A percentile compares a stretch with the other conserved stretches of the same genome.
phyloP scores from a whole-genome alignment of 2,797 vertebrate species.

The Xerus rutilus region DNA sequence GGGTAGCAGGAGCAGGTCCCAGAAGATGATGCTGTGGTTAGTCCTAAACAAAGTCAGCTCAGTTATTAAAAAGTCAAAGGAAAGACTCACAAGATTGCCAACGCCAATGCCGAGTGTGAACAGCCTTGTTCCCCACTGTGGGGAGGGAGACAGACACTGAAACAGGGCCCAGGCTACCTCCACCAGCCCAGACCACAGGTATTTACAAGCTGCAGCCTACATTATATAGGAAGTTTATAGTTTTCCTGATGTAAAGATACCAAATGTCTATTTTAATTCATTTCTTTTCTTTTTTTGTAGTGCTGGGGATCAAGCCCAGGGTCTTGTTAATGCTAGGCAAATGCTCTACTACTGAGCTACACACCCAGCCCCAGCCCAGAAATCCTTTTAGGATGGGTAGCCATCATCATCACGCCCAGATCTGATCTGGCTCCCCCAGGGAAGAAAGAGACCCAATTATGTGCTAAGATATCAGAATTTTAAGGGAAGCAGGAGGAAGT shows the following conservation, averaged over 20 bases:
- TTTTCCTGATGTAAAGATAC: neutral
- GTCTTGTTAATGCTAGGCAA: neutral
- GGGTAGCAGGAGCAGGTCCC: rapidly evolving
- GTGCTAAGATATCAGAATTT: neutral
- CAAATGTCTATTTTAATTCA: neutral
- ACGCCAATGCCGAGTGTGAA: neutral
- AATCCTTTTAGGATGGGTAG: neutral
- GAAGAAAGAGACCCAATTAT: neutral
- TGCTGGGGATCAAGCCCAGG: neutral
- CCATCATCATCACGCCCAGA: neutral
- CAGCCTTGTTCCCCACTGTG: neutral
- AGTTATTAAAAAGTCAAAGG: neutral
- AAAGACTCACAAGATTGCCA: neutral
- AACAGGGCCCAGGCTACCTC: neutral
- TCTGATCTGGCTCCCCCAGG: neutral
- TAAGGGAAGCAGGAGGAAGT: neutral
- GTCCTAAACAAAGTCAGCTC: neutral
- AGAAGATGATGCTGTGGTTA: neutral
- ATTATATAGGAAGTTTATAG: neutral
- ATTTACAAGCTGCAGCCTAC: neutral
- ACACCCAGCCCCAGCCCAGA: neutral
- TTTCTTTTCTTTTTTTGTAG: neutral
- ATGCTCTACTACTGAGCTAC: neutral
- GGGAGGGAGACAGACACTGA: too few species aligned
- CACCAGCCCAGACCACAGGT: neutral